Percentiles rank a stretch among this genome's conserved stretches.
Evolutionary conservation across 1,140 invertebrate species (phyloP).

Genomic region (Chironomus tepperi): DNA sequence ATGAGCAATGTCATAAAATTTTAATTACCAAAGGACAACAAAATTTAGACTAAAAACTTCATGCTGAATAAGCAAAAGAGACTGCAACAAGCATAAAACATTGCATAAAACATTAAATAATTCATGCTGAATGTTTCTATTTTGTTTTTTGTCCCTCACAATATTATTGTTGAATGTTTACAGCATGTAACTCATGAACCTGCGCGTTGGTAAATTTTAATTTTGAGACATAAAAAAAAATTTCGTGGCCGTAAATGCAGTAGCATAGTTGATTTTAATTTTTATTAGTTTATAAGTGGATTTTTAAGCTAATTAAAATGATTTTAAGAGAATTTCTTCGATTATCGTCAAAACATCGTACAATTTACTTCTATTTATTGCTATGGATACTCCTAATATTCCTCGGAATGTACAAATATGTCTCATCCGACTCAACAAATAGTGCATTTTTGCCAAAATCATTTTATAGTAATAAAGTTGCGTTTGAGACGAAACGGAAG

Average conservation of each 20-base stretch:
- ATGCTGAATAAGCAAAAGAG: too few species aligned
- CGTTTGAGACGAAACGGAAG: constrained; percentile 34
- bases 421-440: constrained; percentile 42
- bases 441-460: constrained; percentile 30
- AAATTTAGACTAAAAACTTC: too few species aligned
- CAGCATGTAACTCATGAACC: neutral
- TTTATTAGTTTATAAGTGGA: constrained; percentile 14
- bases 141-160: neutral
- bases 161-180: neutral
- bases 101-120: neutral
- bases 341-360: constrained; percentile 59
- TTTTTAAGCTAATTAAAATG: constrained; percentile 27
- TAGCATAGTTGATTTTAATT: neutral
- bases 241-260: neutral
- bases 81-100: too few species aligned
- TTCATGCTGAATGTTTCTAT: neutral
- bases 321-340: constrained; percentile 52
- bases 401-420: constrained; percentile 67
- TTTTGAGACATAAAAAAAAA: neutral
- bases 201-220: neutral
- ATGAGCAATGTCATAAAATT: too few species aligned
- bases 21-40: too few species aligned
- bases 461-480: constrained; percentile 32
- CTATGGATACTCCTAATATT: constrained; percentile 71
- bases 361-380: constrained; percentile 66